Evolutionary conservation across 2,797 vertebrate species (phyloP).

Genomic region (Enteromius anoplus): DNA sequence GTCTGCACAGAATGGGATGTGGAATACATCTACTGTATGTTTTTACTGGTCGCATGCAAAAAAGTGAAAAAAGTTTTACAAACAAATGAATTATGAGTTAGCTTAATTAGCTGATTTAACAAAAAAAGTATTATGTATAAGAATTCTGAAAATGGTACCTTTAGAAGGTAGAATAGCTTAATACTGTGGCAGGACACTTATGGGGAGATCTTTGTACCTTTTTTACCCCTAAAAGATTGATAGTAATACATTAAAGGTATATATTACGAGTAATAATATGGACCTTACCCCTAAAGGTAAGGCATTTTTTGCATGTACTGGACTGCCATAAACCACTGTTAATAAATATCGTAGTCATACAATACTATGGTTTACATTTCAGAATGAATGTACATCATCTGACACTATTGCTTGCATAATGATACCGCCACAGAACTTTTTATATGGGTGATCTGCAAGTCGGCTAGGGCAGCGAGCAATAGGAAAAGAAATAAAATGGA

Average conservation of each 20-base stretch:
- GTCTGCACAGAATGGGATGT: too few relatives aligned
- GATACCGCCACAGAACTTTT: not conserved
- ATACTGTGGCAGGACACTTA: not conserved
- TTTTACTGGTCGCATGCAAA: not conserved
- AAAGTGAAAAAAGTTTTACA: not conserved
- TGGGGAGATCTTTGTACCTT: not conserved
- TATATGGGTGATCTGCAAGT: slow-evolving; percentile 25
- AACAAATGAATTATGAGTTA: not conserved
- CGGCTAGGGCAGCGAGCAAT: slow-evolving; percentile 54
- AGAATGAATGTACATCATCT: not conserved
- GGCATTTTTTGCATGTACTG: not conserved
- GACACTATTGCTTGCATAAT: not conserved
- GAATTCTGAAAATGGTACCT: too few relatives aligned
- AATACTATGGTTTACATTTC: not conserved
- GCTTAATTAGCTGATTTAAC: not conserved
- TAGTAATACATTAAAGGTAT: not conserved
- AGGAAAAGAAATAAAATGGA: slow-evolving; percentile 73
- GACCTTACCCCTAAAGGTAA: not conserved
- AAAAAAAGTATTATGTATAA: not conserved
- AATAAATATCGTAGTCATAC: not conserved
- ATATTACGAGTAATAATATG: not conserved
- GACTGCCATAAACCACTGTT: not conserved
- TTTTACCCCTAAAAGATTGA: not conserved
- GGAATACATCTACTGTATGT: not conserved
- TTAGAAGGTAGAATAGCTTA: not conserved